Base-by-base conservation (phyloP, 2,113 vertebrate genomes). In the Sardina pilchardus region DNA sequence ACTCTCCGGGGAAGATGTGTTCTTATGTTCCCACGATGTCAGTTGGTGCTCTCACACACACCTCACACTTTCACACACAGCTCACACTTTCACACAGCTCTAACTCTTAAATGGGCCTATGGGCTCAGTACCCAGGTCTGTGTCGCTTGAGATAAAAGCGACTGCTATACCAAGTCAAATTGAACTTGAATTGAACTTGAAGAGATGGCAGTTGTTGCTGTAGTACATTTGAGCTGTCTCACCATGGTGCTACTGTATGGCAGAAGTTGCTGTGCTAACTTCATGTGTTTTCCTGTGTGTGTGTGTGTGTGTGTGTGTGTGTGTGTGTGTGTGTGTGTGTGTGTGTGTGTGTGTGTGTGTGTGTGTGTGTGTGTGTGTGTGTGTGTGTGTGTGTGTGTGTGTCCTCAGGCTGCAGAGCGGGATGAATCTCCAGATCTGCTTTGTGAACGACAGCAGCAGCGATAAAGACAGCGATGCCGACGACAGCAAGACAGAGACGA, bases 371-470 rank as follows among this genome's bases (percentile, higher is more conserved):
- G 39, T 47, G 36, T 48, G 53, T 44, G 82, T 44, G 36, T 59
- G 36, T 24, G 42, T 24, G 50, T 43, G 21, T 39, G 75, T 21
- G 5, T 85, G 30, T 17, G n/a, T 86, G 24, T 71, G 21, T 71
- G 26, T 71, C 82, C 0, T 84, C 93, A 99, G 98, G 85, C 90
- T 99, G 26, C 98, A 99, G 93, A 99, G 98, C 1, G 98, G 98
- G 91, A 99, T 99, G 98, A 99, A 99, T 93, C 95, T 99, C 86
- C 98, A 99, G 93, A 99, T 99, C 86, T 99, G 98, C 91, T 99
- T 99, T 8, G 98, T 99, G 82, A 99, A 99, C 0, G 98, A 99
- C 94, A 99, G 98, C 0, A 95, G 98, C 92, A 99, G 98, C 0
- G 98, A 99, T 91, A 99, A 99, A 94, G 98, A 99, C 94, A 99